Base-by-base conservation (phyloP, 2,888 invertebrate species). In the Tiliacea citrago region DNA sequence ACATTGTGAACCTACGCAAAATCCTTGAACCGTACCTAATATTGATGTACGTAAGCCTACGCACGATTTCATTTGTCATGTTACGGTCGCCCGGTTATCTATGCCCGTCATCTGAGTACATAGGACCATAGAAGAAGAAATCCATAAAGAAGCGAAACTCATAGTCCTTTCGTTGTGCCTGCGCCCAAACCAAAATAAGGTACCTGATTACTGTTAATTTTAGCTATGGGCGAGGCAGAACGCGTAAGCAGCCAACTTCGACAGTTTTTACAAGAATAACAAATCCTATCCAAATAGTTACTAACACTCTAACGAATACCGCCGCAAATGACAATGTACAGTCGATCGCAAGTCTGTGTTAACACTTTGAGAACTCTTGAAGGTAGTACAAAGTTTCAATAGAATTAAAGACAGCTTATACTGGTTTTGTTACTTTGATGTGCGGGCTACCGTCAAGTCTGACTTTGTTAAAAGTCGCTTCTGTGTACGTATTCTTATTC, bases 21-120 rank as follows among this genome's bases (percentile, higher is more conserved):
- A 68, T 81, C 66, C 58, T 73, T 58, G 35, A 83, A 42, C 42
- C 62, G 16, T 57, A 62, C 39, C 53, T 82, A 68, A 67, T 68
- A 67, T 76, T 84, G 76, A 83, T 70, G 55, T 68, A 67, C 9
- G 45, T 65, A 60, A 68, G 60, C 49, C 47, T 58, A 73, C 61
- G 66, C 67, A 29, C 75, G 67, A 73, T 79, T 82, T 77, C 70
- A 85, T 79, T 82, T 83, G 76, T 76, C 79, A 79, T 73, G 68
- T 70, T 57, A 77, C 70, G 72, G 66, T 45, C 57, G 62, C 75
- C 24, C 18, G 29, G 45, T 35, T 77, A 68, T 75, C 66, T 72
- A 63, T 42, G 62, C 24, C 35, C 21, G 53, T 51, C 55, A 72
- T 78, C 62, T 68, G 16, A 69, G 60, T 65, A 69, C 39, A 53